These are phyloP conservation scores for Hydrophis major DNA, from an alignment of 2,797 vertebrate genomes.

Conservation along the genomic window DNA sequence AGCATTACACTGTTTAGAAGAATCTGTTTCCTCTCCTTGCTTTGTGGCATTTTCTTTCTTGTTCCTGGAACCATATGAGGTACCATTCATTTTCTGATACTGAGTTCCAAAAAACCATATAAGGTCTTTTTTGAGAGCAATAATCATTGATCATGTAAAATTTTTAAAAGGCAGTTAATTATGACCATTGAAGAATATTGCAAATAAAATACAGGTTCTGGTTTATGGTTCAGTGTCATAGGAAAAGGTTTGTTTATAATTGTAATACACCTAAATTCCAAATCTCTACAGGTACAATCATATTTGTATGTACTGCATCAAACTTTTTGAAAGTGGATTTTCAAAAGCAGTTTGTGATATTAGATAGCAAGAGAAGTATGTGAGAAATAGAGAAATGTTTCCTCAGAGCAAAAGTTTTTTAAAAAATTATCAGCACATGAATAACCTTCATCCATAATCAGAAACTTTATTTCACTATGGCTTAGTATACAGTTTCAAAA, in stretches of 20 bases:
- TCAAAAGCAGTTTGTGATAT: background rate
- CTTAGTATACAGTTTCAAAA: background rate
- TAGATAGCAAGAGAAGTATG: background rate
- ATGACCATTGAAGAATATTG: background rate
- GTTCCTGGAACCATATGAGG: background rate
- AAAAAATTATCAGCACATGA: background rate
- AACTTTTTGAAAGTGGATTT: background rate
- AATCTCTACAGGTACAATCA: background rate
- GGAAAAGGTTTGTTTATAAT: background rate
- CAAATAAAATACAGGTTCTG: background rate
- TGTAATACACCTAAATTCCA: background rate
- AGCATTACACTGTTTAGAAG: background rate
- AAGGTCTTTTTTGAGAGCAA: background rate
- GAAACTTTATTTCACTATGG: background rate
- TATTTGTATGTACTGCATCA: background rate
- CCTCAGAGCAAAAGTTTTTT: background rate
- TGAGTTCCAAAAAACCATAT: conserved; percentile 15
- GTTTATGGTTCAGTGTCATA: background rate
- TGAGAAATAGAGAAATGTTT: background rate
- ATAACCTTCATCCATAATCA: background rate
- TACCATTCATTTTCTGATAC: conserved; percentile 27
- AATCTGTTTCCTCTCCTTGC: background rate
- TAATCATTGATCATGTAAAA: background rate
- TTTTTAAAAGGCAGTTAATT: background rate
- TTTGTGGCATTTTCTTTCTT: background rate